Base-by-base conservation (phyloP, 37 sponge, comb jelly and placozoan species). In the Cliona cf. orientalis region DNA sequence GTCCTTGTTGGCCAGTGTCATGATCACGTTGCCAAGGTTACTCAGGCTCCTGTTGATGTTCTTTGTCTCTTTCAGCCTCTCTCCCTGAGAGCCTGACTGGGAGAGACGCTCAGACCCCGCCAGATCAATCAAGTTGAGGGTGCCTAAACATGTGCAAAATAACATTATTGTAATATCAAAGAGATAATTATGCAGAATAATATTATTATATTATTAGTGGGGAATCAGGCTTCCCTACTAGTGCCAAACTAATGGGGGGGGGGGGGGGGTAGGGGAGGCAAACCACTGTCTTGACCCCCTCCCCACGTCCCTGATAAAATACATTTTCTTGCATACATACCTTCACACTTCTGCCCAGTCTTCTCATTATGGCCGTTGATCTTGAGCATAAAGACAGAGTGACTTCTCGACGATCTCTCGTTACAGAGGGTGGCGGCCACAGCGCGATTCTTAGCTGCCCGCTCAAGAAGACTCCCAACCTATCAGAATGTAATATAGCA, bases 1-100 rank as follows among this genome's bases (percentile, higher is more conserved):
- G 21, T 81, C 70, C 83, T 66, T 77, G 49, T 92, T 97, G 42
- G 95, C 95, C 33, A 97, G 89, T 12, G 98, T 95, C 45, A 95
- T 95, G 43, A 97, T 97, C 31, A 97, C 98, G 77, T 92, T 92
- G 11, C 97, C 95, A 0, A 97, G 93, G 40, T 94, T 94, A n/a
- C 92, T 91, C 28, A 97, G 85, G 42, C 92, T 91, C 67, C 92
- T 91, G 84, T 97, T 97, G 74, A 97, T 97, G 65, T 88, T 91
- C 22, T 94, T 94, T 1, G 97, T 95, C 71, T 97, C 98, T 61
- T 90, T 92, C 74, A 97, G 73, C 39, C 98, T 81, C 25, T 86
- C 85, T 7, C 95, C 95, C 6, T 82, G 89, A 5, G 93, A 84
- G 1, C 95, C 98, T n/a, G 93, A 90, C 53, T 92, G 92, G 22